A percentile compares a stretch with the other conserved stretches of the same genome.
Conservation (phyloP, 2,113 vertebrate species). For the Cyprinus carpio region DNA sequence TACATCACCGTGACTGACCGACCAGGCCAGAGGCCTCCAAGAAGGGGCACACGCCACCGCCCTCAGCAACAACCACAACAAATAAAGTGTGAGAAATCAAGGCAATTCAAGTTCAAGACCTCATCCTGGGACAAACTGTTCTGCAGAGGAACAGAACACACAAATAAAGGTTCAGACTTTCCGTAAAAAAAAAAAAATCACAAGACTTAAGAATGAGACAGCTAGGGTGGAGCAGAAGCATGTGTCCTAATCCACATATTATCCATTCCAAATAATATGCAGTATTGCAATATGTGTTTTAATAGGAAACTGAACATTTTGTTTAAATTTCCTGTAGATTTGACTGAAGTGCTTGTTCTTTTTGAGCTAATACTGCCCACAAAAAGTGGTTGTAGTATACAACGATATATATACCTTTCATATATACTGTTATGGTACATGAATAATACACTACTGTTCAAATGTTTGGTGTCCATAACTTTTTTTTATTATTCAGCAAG, state of each 20-base stretch:
- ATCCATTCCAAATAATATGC: neutral
- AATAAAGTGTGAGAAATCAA: neutral
- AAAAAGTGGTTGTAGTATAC: too few species aligned
- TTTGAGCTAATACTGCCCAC: neutral
- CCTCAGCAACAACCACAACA: slow-evolving; percentile 16
- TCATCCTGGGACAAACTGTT: slow-evolving; percentile 58
- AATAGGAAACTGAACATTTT: neutral
- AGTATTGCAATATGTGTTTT: neutral
- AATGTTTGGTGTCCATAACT: too few species aligned
- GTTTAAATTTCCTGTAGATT: neutral
- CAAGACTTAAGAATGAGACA: slow-evolving; percentile 57
- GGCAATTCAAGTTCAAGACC: slow-evolving; percentile 47
- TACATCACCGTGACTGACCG: slow-evolving; percentile 42
- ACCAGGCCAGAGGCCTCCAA: neutral
- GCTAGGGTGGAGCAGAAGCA: neutral
- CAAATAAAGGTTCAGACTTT: slow-evolving; percentile 56
- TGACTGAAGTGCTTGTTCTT: neutral
- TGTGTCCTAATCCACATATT: neutral
- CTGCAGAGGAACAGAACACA: slow-evolving; percentile 55
- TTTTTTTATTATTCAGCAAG: neutral
- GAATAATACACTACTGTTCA: too few species aligned
- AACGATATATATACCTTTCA: too few species aligned
- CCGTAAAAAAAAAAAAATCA: slow-evolving; percentile 56
- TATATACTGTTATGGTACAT: too few species aligned
- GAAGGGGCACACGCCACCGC: slow-evolving; percentile 5